phyloP scores from a whole-genome alignment of 2,888 invertebrate species.

The Drosophila lutescens region DNA sequence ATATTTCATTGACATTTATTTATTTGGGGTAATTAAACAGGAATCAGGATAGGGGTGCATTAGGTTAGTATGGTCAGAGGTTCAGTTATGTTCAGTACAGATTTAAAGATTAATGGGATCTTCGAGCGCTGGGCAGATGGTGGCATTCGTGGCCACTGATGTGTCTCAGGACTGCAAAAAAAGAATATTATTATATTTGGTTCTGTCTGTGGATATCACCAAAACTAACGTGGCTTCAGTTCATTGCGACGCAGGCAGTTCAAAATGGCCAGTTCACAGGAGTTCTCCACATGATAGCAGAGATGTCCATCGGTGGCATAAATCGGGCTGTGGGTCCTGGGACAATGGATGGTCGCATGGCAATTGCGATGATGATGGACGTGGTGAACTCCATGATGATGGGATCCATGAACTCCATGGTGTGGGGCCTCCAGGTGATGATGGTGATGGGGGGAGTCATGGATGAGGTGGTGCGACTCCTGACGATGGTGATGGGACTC shows the following conservation, averaged over 20 bases:
- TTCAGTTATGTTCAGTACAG: background rate
- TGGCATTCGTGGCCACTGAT: slow-evolving; percentile 39
- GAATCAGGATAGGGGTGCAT: background rate
- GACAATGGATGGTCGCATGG: slow-evolving; percentile 42
- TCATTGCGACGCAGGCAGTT: slow-evolving; percentile 51
- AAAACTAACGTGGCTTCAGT: slow-evolving; percentile 10
- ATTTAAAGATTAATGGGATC: slow-evolving; percentile 1
- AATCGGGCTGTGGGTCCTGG: slow-evolving; percentile 6
- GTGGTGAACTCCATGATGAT: slow-evolving; percentile 16
- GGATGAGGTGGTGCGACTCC: slow-evolving; percentile 8
- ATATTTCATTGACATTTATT: background rate
- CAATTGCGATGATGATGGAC: slow-evolving; percentile 39
- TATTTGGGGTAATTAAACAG: background rate
- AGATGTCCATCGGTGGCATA: slow-evolving; percentile 42
- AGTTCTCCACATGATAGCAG: slow-evolving; percentile 48
- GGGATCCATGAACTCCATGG: background rate
- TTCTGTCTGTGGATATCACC: accelerated
- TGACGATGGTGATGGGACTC: slow-evolving; percentile 24
- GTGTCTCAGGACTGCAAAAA: slow-evolving; percentile 15
- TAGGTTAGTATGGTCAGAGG: background rate
- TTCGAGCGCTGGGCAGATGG: slow-evolving; percentile 20
- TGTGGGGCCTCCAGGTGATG: slow-evolving; percentile 6
- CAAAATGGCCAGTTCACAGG: slow-evolving; percentile 36
- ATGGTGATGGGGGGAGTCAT: slow-evolving; percentile 7
- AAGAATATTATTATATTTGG: background rate